Conservation (phyloP, 2,113 vertebrate genomes). For the Apodemus sylvaticus region DNA sequence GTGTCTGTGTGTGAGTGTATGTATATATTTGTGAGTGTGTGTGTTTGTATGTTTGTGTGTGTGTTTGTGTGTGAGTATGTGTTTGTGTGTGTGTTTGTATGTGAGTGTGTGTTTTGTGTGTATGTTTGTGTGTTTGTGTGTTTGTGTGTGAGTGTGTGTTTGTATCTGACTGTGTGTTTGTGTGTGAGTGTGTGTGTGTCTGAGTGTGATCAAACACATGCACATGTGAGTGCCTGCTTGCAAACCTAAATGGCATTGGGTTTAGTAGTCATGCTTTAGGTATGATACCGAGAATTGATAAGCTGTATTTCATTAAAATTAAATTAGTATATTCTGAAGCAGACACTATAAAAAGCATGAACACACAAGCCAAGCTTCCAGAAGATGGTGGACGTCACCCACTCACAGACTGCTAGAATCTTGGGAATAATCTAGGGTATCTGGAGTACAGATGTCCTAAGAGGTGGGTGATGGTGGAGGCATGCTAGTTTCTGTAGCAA, state of each 20-base stretch:
- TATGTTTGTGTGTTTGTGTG: no score
- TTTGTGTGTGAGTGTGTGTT: no score
- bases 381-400: neutral
- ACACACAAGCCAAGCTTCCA: neutral
- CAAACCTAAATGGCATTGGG: neutral
- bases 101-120: no score
- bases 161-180: no score
- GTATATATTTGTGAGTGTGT: no score
- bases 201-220: rapidly evolving
- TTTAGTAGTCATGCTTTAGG: neutral
- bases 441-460: neutral
- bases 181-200: no score
- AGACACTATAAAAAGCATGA: slow-evolving; percentile 21
- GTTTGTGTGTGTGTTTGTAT: no score
- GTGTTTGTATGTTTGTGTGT: no score
- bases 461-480: neutral
- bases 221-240: no score
- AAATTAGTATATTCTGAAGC: neutral
- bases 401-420: neutral
- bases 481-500: neutral
- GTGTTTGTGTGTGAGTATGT: no score
- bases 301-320: neutral
- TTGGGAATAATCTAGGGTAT: neutral
- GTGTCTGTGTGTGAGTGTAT: no score
- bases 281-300: neutral